These are phyloP conservation scores for Troides oblongomaculatus DNA, from an alignment of 2,888 invertebrate species.

Conservation along the genomic window DNA sequence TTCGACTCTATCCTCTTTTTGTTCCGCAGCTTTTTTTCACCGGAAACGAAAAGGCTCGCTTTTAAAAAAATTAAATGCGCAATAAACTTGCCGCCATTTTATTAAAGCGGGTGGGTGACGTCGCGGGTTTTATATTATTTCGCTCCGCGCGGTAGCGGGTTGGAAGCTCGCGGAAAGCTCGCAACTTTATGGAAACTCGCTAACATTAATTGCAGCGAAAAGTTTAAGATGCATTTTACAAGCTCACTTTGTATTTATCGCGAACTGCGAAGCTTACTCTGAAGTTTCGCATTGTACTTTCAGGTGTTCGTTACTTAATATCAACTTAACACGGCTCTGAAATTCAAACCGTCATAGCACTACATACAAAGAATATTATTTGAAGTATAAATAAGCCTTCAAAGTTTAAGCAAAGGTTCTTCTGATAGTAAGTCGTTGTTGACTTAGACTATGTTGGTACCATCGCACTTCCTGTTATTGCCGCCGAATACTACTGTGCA, in stretches of 20 bases:
- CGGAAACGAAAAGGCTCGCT: neutral
- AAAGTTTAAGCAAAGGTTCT: too few species aligned
- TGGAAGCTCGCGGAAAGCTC: conserved; percentile 28
- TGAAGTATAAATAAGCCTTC: too few species aligned
- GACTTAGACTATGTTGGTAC: too few species aligned
- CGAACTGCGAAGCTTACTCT: conserved; percentile 20
- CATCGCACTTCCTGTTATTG: too few species aligned
- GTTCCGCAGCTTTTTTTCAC: neutral
- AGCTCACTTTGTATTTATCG: conserved; percentile 37
- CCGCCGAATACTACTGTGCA: too few species aligned
- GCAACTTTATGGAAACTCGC: conserved; percentile 30
- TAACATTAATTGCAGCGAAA: conserved; percentile 45
- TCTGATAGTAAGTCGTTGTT: too few species aligned
- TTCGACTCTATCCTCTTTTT: neutral
- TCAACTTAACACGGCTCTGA: conserved; percentile 4
- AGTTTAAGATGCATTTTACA: conserved; percentile 37
- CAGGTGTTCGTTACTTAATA: conserved; percentile 28
- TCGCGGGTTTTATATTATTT: conserved; percentile 23
- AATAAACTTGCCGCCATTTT: conserved; percentile 16
- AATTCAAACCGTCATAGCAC: conserved; percentile 3
- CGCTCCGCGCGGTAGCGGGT: conserved; percentile 11
- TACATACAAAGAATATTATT: neutral
- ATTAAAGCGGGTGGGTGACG: conserved; percentile 21
- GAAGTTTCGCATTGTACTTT: conserved; percentile 18
- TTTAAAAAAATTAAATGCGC: conserved; percentile 1